Conservation (phyloP, 2,113 vertebrate genomes). For the Nothocercus julius region DNA sequence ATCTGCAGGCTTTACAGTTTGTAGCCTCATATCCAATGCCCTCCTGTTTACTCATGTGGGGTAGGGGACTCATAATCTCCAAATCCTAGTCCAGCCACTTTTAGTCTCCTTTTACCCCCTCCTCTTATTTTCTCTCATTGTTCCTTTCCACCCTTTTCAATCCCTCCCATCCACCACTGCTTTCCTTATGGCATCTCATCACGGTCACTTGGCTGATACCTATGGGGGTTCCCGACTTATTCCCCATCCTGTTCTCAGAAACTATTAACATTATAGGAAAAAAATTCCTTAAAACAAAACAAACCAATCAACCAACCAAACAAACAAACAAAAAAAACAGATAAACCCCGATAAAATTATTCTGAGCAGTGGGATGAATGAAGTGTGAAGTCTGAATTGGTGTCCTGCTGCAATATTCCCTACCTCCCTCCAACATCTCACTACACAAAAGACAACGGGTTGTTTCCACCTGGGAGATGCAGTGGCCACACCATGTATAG, state of each 20-base stretch:
- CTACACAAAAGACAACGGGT: not conserved
- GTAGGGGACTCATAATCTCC: not conserved
- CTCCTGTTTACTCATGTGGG: not conserved
- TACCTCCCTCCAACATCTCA: not conserved
- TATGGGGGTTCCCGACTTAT: too few species aligned
- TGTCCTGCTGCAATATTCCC: not conserved
- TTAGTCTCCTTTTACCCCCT: too few species aligned
- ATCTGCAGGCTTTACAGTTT: not conserved
- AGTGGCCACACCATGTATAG: rapidly evolving
- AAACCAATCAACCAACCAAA: too few species aligned
- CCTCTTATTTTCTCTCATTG: too few species aligned
- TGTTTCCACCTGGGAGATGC: not conserved
- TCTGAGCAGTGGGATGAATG: not conserved
- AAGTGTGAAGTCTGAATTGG: not conserved
- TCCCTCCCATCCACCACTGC: too few species aligned
- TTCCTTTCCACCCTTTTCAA: too few species aligned
- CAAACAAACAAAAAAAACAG: not conserved
- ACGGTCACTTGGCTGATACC: too few species aligned
- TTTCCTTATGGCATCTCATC: too few species aligned
- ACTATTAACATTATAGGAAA: not conserved
- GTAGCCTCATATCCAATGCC: not conserved
- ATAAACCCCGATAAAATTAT: rapidly evolving
- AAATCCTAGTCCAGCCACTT: not conserved
- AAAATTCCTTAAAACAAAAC: not conserved
- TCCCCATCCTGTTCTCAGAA: not conserved